Percentiles rank a stretch among this genome's conserved stretches.
These are phyloP conservation scores for Trachelus troglodyta DNA, from an alignment of 2,888 invertebrate genomes.

Conservation along the genomic window DNA sequence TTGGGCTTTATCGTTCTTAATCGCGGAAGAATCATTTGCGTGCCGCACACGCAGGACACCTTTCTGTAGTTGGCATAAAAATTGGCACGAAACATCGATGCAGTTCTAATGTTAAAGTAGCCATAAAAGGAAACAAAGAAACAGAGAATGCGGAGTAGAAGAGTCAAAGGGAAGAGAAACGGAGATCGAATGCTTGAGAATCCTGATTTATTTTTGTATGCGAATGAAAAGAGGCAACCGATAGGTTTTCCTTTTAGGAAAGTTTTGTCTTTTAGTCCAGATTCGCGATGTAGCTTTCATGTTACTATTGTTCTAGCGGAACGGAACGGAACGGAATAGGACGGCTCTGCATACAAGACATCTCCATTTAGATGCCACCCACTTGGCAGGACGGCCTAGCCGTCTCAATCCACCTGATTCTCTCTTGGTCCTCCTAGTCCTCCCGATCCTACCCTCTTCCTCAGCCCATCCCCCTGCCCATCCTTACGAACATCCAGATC, in stretches of 20 bases:
- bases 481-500: too few relatives aligned
- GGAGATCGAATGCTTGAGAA: neutral
- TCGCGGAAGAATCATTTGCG: too few relatives aligned
- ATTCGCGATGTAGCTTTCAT: constrained; percentile 41
- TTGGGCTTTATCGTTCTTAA: too few relatives aligned
- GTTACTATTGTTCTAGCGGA: constrained; percentile 45
- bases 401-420: too few relatives aligned
- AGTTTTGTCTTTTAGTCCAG: constrained; percentile 56
- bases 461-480: neutral
- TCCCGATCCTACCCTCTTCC: neutral
- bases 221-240: constrained; percentile 35
- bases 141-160: neutral
- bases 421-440: neutral
- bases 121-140: too few relatives aligned
- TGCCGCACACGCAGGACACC: too few relatives aligned
- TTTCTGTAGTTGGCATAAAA: too few relatives aligned
- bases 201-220: neutral
- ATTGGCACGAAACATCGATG: too few relatives aligned
- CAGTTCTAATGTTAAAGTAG: too few relatives aligned
- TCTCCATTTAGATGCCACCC: constrained; percentile 58
- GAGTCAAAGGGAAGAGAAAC: constrained; percentile 2
- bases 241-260: constrained; percentile 56
- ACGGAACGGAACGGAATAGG: constrained; percentile 45
- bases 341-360: constrained; percentile 60
- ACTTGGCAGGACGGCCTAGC: constrained; percentile 1